Base-by-base conservation (phyloP, 2,888 invertebrate genomes). In the Agrotis clavis region DNA sequence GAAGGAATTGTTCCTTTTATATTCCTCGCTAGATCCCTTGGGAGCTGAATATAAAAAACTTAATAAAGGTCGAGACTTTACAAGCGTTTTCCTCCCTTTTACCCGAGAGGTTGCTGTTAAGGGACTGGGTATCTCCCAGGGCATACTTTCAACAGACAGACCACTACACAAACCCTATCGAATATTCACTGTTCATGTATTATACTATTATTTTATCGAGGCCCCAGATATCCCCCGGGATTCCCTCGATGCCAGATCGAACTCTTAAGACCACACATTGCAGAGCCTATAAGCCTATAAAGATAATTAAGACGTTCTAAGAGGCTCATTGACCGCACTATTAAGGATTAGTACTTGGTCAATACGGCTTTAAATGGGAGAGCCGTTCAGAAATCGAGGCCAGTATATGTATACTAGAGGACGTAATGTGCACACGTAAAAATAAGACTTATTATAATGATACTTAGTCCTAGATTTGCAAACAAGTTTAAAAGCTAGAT, bases 41-140 rank as follows among this genome's bases (percentile, higher is more conserved):
- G 66, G 53, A 71, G 35, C 56, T 63, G 54, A 71, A 77, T 64
- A 81, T 76, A 71, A 79, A 76, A 71, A 81, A 72, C 66, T 71
- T 72, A 64, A 77, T 81, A 77, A 81, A 71, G 67, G 67, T 51
- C 18, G 64, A 76, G 47, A 64, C 51, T 79, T 77, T 50, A 64
- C 72, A 77, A 67, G 67, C 72, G 21, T 54, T 75, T 74, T 7
- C 62, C 57, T 70, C 41, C 21, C 25, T 70, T 48, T 69, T 47
- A 45, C 67, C 71, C 61, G 21, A 67, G 66, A 67, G 77, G 14
- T 30, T 62, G 74, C 56, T 21, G 67, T 73, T 64, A 78, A 78
- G 76, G 76, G 79, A 76, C 35, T 66, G 16, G 66, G 41, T n/a
- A 59, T 45, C 79, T 57, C 45, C 57, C 56, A 67, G 30, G 67